Percentiles rank a stretch among this genome's conserved stretches.
Evolutionary conservation across 2,888 invertebrate genomes (phyloP).

Genomic region (Amphipoea oculea): DNA sequence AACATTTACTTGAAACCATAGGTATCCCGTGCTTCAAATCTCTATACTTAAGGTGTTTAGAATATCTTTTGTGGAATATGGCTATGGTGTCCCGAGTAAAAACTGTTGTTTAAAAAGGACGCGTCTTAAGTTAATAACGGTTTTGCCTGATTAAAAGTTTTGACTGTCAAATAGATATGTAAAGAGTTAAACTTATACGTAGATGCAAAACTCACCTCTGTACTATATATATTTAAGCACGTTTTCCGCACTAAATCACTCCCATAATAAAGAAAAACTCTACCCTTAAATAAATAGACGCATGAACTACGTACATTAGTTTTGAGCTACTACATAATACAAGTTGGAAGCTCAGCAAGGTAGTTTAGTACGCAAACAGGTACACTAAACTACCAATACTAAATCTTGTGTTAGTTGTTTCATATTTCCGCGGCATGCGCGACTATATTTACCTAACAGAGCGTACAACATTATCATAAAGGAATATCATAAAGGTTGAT

Average conservation of each 20-base stretch:
- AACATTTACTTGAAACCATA: neutral
- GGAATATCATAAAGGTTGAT: constrained; percentile 79
- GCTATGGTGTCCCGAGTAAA: neutral
- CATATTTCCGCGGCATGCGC: constrained; percentile 71
- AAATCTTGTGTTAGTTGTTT: constrained; percentile 65
- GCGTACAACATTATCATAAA: constrained; percentile 79
- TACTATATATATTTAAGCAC: constrained; percentile 3
- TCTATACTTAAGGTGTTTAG: no score
- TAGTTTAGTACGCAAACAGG: constrained; percentile 59
- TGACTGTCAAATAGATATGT: neutral
- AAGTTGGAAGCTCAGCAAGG: constrained; percentile 55
- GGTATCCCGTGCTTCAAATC: no score
- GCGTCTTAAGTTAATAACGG: neutral
- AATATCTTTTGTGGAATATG: neutral
- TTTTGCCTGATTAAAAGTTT: neutral
- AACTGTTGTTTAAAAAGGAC: neutral
- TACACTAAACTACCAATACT: constrained; percentile 58
- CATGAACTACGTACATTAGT: constrained; percentile 37
- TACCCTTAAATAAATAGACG: constrained; percentile 26
- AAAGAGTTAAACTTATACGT: neutral
- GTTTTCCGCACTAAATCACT: constrained; percentile 4
- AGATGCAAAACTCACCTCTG: neutral
- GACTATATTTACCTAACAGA: constrained; percentile 71
- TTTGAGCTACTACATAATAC: constrained; percentile 39
- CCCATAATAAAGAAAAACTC: constrained; percentile 12